A percentile compares a stretch with the other conserved stretches of the same genome.
These are phyloP conservation scores for Drosophila lacertosa DNA, from an alignment of 1,140 invertebrate genomes.

Conservation along the genomic window DNA sequence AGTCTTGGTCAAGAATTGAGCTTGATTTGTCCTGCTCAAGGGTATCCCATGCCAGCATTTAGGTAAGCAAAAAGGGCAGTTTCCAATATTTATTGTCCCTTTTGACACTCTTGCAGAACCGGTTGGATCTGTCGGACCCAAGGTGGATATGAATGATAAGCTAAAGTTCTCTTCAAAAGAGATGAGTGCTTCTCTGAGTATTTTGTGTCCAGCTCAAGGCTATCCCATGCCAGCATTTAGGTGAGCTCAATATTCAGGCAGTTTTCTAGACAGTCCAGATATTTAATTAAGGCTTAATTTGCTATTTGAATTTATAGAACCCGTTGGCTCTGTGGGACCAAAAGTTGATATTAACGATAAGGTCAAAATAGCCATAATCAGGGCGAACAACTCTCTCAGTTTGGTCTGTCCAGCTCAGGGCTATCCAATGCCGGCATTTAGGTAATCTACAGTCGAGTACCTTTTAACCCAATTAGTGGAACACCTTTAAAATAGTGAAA, in stretches of 20 bases:
- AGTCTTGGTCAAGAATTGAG: constrained; percentile 85
- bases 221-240: constrained; percentile 87
- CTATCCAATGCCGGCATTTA: constrained; percentile 87
- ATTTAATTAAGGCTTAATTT: constrained; percentile 86
- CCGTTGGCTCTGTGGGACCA: constrained; percentile 85
- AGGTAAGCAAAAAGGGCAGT: constrained; percentile 86
- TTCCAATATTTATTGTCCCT: constrained; percentile 10
- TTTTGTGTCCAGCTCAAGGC: constrained; percentile 87
- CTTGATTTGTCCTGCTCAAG: constrained; percentile 87
- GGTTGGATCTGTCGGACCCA: constrained; percentile 86
- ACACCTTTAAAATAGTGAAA: too few relatives aligned
- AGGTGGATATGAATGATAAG: constrained; percentile 85
- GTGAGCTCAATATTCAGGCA: constrained; percentile 83
- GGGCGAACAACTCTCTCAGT: constrained; percentile 66
- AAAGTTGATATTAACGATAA: constrained; percentile 84
- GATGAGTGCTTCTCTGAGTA: constrained; percentile 59
- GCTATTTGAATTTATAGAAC: constrained; percentile 86
- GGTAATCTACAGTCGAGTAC: constrained; percentile 84
- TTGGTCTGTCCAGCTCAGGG: constrained; percentile 89
- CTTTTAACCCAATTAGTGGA: neutral
- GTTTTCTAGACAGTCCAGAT: neutral
- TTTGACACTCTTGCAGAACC: constrained; percentile 76
- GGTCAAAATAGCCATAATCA: constrained; percentile 68
- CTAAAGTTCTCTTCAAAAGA: constrained; percentile 85
- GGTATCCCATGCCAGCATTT: constrained; percentile 87